These are phyloP conservation scores for Anodontia alba DNA, from an alignment of 2,888 invertebrate genomes.

Conservation along the genomic window DNA sequence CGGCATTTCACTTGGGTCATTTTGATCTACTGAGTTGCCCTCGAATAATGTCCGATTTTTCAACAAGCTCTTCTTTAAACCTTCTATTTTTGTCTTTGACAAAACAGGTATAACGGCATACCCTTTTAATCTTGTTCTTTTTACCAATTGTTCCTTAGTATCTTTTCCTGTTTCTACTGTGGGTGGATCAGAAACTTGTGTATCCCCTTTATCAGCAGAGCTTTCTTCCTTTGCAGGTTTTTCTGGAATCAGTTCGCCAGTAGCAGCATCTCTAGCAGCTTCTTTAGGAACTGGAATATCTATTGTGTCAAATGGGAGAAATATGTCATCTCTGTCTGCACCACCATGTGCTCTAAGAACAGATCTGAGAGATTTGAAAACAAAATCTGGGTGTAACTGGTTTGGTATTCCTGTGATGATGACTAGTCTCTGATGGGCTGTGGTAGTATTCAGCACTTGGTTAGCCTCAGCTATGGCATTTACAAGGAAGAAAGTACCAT, in stretches of 20 bases:
- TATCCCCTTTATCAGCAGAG: conserved; percentile 11
- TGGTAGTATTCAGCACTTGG: conserved; percentile 70
- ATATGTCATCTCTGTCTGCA: conserved; percentile 80
- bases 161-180: not conserved
- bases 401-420: conserved; percentile 81
- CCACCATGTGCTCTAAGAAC: conserved; percentile 80
- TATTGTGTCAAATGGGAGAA: conserved; percentile 73
- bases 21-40: conserved; percentile 67
- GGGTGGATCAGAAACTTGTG: conserved; percentile 8
- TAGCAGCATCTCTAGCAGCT: conserved; percentile 24
- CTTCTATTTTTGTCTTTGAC: conserved; percentile 80
- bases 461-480: conserved; percentile 80
- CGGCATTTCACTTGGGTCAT: conserved; percentile 72
- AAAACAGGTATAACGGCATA: conserved; percentile 80
- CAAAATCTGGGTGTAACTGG: conserved; percentile 67
- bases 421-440: conserved; percentile 79
- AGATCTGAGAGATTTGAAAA: conserved; percentile 73
- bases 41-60: conserved; percentile 74
- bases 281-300: conserved; percentile 41
- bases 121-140: conserved; percentile 68
- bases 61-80: conserved; percentile 76
- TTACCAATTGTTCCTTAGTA: conserved; percentile 23
- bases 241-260: conserved; percentile 9
- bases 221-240: not conserved
- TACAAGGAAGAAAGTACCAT: conserved; percentile 74